phyloP scores from a whole-genome alignment of 2,888 invertebrate species.

The Pantelozetes paolii region DNA sequence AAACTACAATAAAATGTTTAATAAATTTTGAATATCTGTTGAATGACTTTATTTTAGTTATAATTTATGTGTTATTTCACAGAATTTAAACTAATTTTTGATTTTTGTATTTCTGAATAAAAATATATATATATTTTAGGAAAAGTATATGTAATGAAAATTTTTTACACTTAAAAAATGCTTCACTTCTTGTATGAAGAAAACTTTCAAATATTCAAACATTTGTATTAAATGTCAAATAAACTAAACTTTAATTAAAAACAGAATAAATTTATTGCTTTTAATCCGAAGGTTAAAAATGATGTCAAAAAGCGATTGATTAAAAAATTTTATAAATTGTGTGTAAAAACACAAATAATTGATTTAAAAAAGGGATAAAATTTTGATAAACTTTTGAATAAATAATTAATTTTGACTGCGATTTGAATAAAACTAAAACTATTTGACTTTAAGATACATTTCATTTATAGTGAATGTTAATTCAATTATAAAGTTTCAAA shows the following conservation, averaged over 20 bases:
- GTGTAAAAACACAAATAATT: conserved; percentile 1
- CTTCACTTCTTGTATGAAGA: background rate
- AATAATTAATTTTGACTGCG: too few species aligned
- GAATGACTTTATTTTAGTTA: too few species aligned
- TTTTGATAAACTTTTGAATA: background rate
- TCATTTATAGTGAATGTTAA: too few species aligned
- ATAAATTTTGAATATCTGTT: too few species aligned
- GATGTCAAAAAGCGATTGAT: conserved; percentile 11
- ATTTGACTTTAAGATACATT: too few species aligned
- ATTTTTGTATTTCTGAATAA: background rate
- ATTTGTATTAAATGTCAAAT: conserved; percentile 29
- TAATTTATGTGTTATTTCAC: conserved; percentile 2
- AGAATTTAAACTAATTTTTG: background rate
- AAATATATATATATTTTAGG: background rate
- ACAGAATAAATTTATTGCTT: conserved; percentile 20
- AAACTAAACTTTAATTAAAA: conserved; percentile 2
- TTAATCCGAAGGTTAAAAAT: conserved; percentile 16
- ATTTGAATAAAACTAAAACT: too few species aligned
- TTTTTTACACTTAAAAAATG: background rate
- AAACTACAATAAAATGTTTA: too few species aligned
- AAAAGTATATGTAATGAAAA: background rate
- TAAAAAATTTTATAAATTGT: too few species aligned
- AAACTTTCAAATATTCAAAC: background rate
- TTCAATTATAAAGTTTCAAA: background rate
- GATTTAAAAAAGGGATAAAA: background rate